These are phyloP conservation scores for Drosophila elegans DNA, from an alignment of 1,140 invertebrate species.

Conservation along the genomic window DNA sequence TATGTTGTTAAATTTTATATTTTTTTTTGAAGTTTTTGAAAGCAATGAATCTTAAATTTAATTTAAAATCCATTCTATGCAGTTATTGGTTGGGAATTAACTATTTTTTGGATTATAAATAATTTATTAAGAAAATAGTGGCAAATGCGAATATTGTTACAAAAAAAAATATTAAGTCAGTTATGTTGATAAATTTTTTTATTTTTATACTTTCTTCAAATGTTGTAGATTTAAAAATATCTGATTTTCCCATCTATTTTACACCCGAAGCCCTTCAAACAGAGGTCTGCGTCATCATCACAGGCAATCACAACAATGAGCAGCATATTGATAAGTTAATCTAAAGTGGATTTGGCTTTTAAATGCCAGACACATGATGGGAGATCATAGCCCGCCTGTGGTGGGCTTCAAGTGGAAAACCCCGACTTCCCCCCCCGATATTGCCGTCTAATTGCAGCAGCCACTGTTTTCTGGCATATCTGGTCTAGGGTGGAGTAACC, in stretches of 20 bases:
- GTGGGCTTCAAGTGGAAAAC: conserved; percentile 31
- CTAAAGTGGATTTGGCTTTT: conserved; percentile 77
- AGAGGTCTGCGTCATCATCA: conserved; percentile 5
- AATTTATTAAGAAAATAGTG: too few species aligned
- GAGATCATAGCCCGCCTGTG: conserved; percentile 27
- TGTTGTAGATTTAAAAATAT: too few species aligned
- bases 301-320: conserved; percentile 5
- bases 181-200: too few species aligned
- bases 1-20: too few species aligned
- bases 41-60: too few species aligned
- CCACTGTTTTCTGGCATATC: conserved; percentile 27
- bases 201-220: too few species aligned
- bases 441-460: conserved; percentile 30
- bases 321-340: conserved; percentile 65
- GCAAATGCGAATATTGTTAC: too few species aligned
- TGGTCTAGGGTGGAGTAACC: neutral
- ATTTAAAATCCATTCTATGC: too few species aligned
- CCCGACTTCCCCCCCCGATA: conserved; percentile 1
- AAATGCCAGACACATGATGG: conserved; percentile 37
- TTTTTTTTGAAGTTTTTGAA: too few species aligned
- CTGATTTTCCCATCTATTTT: neutral
- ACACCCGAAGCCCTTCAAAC: neutral
- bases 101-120: too few species aligned
- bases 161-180: too few species aligned
- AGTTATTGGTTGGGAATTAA: too few species aligned